phyloP scores from a whole-genome alignment of 2,113 vertebrate genomes.

The Papio anubis region DNA sequence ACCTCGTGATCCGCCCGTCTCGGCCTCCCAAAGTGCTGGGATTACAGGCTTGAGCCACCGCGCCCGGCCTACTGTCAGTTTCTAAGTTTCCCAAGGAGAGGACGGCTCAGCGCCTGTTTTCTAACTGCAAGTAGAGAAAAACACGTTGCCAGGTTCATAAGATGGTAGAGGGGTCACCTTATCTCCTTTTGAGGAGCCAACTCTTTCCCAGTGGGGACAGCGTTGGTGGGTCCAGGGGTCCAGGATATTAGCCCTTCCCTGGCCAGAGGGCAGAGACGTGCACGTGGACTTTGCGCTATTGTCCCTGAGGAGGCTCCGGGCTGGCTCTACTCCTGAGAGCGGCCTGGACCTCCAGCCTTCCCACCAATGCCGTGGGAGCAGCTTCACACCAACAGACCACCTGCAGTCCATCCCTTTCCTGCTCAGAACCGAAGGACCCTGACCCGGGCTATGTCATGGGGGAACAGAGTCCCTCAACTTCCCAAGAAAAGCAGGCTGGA shows the following conservation, averaged over 20 bases:
- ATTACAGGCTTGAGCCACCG: too few species aligned
- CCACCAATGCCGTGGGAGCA: background rate
- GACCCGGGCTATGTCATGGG: rapidly evolving
- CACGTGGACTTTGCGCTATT: background rate
- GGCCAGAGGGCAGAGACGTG: background rate
- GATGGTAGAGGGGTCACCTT: background rate
- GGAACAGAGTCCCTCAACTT: background rate
- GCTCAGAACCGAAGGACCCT: background rate
- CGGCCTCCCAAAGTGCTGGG: too few species aligned
- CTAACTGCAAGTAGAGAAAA: background rate
- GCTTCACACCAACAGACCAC: background rate
- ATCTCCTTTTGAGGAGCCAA: background rate
- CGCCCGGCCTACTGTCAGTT: background rate
- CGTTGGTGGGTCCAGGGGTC: background rate
- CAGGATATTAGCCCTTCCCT: background rate
- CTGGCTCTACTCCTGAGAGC: background rate
- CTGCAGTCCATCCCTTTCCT: background rate
- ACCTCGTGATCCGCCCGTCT: too few species aligned
- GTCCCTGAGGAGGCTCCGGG: background rate
- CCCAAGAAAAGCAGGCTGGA: background rate
- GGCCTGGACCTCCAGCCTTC: background rate
- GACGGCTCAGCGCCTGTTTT: background rate
- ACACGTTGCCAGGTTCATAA: background rate
- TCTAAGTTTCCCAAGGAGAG: background rate
- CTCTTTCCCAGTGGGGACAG: background rate